Evolutionary conservation across 2,797 vertebrate species (phyloP).

Genomic region (Staurois parvus): DNA sequence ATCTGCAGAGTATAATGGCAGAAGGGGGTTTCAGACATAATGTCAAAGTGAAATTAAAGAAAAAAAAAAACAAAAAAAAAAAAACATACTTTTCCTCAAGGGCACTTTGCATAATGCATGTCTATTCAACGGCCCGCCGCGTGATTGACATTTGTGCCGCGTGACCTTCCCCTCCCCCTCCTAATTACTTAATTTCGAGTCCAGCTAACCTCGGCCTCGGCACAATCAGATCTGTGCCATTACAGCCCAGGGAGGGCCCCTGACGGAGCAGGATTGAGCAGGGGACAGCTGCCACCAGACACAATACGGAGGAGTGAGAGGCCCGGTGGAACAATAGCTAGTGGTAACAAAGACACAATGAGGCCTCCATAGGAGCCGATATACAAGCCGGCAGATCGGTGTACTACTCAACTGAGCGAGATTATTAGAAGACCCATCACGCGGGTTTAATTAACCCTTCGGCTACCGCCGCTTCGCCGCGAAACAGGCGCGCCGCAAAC

Average conservation of each 20-base stretch:
- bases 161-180: conserved; percentile 1
- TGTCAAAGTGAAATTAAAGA: not conserved
- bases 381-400: not conserved
- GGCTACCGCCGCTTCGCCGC: not conserved
- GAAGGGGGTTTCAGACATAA: not conserved
- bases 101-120: not conserved
- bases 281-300: conserved; percentile 1
- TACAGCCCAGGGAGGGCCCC: not conserved
- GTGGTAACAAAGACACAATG: conserved; percentile 34
- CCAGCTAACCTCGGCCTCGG: not conserved
- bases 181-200: conserved; percentile 19
- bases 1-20: not conserved
- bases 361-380: not conserved
- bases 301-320: conserved; percentile 9
- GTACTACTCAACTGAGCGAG: not conserved
- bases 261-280: not conserved
- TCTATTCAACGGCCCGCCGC: not conserved
- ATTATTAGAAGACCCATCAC: not conserved
- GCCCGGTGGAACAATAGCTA: conserved; percentile 17
- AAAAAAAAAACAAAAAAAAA: not conserved
- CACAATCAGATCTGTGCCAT: not conserved
- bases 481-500: not conserved
- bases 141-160: not conserved
- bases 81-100: not conserved
- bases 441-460: conserved; percentile 41